Evolutionary conservation across 2,888 invertebrate genomes (phyloP).

Genomic region (Luffia ferchaultella): DNA sequence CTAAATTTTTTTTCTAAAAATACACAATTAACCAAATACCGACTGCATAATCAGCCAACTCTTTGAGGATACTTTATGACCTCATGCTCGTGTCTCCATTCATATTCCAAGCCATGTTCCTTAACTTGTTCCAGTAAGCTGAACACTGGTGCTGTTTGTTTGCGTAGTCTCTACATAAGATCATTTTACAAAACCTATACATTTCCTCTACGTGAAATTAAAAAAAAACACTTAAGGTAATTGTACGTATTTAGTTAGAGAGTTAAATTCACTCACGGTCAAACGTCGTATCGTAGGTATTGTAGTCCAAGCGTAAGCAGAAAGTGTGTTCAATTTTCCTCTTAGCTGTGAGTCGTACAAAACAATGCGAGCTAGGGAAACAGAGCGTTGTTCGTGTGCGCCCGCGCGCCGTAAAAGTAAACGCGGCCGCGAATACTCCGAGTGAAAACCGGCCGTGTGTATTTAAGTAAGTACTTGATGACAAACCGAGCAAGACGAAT

Average conservation of each 20-base stretch:
- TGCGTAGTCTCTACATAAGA: background rate
- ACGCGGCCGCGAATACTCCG: conserved; percentile 53
- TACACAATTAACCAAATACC: too few relatives aligned
- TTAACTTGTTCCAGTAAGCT: too few relatives aligned
- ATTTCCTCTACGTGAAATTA: background rate
- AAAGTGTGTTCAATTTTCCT: conserved; percentile 54
- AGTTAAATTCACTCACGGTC: conserved; percentile 2
- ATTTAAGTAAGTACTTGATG: too few relatives aligned
- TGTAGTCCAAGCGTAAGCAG: conserved; percentile 25
- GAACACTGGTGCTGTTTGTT: background rate
- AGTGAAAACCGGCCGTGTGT: conserved; percentile 60
- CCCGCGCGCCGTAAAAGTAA: conserved; percentile 63
- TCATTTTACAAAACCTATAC: background rate
- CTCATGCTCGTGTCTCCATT: too few relatives aligned
- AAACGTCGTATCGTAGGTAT: conserved; percentile 3
- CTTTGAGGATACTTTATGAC: too few relatives aligned
- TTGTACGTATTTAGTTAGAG: background rate
- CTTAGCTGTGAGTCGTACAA: conserved; percentile 31
- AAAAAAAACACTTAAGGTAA: background rate
- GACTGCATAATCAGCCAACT: too few relatives aligned
- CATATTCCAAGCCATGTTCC: too few relatives aligned
- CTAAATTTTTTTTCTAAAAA: too few relatives aligned
- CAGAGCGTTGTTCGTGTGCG: conserved; percentile 62
- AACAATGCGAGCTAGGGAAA: conserved; percentile 59
- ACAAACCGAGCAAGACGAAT: too few relatives aligned